Percentiles rank a stretch among this genome's conserved stretches.
Conservation (phyloP, 2,113 vertebrate species). For the Parus major region DNA sequence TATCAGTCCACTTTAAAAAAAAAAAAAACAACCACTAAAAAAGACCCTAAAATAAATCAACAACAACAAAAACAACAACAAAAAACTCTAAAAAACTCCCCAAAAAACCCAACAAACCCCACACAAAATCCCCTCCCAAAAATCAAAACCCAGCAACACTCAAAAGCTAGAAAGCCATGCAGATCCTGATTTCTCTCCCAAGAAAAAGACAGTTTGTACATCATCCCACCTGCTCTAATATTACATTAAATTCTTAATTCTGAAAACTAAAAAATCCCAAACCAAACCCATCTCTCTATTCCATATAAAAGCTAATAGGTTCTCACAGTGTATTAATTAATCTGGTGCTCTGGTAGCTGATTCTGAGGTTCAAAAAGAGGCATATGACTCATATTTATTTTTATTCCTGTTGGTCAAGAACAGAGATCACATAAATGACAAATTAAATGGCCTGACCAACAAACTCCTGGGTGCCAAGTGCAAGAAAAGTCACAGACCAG, state of each 20-base stretch:
- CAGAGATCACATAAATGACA: neutral
- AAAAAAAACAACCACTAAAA: neutral
- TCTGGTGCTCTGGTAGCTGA: neutral
- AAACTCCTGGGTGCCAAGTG: neutral
- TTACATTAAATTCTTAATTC: neutral
- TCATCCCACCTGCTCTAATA: neutral
- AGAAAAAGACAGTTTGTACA: neutral
- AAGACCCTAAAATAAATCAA: neutral
- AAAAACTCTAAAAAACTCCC: neutral
- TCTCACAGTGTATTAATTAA: neutral
- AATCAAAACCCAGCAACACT: neutral
- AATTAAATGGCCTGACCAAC: neutral
- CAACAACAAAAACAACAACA: neutral
- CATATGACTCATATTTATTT: neutral
- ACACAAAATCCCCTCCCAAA: neutral
- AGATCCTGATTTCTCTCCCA: neutral
- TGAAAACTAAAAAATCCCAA: no score
- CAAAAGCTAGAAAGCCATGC: neutral
- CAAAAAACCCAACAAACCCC: no score
- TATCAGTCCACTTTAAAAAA: neutral
- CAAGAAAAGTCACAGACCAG: neutral
- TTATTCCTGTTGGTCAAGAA: neutral
- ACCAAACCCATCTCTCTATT: neutral
- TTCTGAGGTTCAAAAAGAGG: neutral
- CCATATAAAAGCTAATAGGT: neutral